These are phyloP conservation scores for Macrochelys suwanniensis DNA, from an alignment of 2,797 vertebrate species.

Conservation along the genomic window DNA sequence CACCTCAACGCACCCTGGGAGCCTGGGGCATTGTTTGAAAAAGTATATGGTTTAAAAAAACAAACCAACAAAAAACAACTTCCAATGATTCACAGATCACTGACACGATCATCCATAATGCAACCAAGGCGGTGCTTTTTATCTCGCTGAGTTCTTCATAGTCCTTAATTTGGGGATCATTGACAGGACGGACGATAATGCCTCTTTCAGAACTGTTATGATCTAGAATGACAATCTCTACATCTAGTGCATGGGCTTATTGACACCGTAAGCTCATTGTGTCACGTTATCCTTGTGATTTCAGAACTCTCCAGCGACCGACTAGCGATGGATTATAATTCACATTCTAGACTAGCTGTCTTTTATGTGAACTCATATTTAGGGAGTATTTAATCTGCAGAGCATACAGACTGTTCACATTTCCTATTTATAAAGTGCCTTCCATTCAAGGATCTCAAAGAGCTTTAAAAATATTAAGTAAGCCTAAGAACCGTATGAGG, in stretches of 20 bases:
- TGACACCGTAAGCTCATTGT: constrained; percentile 77
- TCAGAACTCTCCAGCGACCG: constrained; percentile 69
- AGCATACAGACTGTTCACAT: neutral
- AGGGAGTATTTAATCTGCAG: constrained; percentile 40
- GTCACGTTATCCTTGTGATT: constrained; percentile 78
- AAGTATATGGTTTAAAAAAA: constrained; percentile 28
- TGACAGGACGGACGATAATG: constrained; percentile 79
- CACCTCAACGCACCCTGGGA: constrained; percentile 48
- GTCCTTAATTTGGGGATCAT: constrained; percentile 80
- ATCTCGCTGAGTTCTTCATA: constrained; percentile 67
- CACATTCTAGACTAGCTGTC: constrained; percentile 66
- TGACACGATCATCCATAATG: constrained; percentile 75
- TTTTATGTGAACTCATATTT: constrained; percentile 65
- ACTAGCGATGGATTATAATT: constrained; percentile 57
- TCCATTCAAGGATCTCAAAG: neutral
- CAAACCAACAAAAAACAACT: neutral
- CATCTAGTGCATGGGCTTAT: constrained; percentile 74
- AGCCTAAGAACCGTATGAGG: rapidly evolving
- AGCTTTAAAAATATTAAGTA: neutral
- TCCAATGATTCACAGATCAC: constrained; percentile 69
- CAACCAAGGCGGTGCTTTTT: constrained; percentile 77
- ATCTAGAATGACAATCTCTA: constrained; percentile 77
- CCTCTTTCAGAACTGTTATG: constrained; percentile 80
- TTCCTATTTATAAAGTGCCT: constrained; percentile 16
- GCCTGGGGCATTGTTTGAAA: constrained; percentile 49